Conservation (phyloP, 2,113 vertebrate species). For the Mormoops blainvillei region DNA sequence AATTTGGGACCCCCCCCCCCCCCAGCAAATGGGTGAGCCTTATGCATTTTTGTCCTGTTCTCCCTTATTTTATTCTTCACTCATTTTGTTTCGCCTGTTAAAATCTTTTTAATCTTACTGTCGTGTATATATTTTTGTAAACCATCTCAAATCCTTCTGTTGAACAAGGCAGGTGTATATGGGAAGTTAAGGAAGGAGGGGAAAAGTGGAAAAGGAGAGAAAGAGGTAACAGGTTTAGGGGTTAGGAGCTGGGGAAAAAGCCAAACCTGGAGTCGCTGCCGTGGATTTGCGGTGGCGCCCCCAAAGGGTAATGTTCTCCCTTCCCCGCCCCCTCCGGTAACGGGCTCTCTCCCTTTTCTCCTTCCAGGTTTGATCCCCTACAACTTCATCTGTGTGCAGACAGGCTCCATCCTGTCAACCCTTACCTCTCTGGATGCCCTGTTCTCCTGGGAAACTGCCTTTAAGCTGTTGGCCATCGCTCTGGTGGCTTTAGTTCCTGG, state of each 20-base stretch:
- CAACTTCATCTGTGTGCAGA: conserved; percentile 98
- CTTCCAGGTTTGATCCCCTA: conserved; percentile 91
- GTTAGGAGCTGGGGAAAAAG: neutral
- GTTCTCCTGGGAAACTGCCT: conserved; percentile 89
- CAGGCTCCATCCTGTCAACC: conserved; percentile 93
- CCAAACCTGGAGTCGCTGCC: neutral
- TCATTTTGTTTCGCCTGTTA: neutral
- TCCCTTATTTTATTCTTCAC: neutral
- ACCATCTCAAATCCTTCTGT: neutral
- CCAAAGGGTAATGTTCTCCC: neutral
- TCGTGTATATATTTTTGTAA: neutral
- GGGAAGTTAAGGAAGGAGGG: neutral
- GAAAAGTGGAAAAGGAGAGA: neutral
- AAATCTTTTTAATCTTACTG: neutral
- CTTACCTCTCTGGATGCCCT: conserved; percentile 93
- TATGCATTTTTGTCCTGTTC: neutral
- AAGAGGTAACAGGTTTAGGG: neutral
- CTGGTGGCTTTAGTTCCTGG: conserved; percentile 90
- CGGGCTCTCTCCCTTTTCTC: neutral
- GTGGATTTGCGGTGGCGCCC: neutral
- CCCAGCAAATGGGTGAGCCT: neutral
- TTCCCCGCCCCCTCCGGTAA: neutral
- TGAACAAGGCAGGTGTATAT: neutral
- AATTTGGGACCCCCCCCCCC: neutral
- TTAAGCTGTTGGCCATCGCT: conserved; percentile 92